Conservation (phyloP, 2,888 invertebrate species). For the Strigamia transsilvanica region DNA sequence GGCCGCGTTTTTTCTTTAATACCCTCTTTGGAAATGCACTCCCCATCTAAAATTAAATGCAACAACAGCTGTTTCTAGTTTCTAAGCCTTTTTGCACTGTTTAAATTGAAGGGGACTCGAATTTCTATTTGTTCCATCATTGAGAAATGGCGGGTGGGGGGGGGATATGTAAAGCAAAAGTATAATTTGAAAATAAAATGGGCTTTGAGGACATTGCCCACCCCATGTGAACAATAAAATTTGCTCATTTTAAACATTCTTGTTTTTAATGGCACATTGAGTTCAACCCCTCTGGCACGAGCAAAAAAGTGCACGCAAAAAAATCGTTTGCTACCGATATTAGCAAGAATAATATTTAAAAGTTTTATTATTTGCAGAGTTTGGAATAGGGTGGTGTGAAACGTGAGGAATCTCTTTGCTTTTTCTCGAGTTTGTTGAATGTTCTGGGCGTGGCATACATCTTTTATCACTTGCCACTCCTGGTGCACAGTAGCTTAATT, state of each 20-base stretch:
- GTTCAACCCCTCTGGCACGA: conserved; percentile 1
- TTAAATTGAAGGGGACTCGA: not conserved
- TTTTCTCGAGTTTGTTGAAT: not conserved
- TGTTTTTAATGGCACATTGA: conserved; percentile 14
- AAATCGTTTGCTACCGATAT: not conserved
- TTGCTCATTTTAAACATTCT: conserved; percentile 23
- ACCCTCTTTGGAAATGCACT: not conserved
- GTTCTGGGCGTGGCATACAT: conserved; percentile 21
- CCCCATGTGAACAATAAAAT: conserved; percentile 35
- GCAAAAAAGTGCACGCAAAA: not conserved
- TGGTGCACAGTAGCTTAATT: not conserved
- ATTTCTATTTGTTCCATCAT: not conserved
- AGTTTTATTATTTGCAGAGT: not conserved
- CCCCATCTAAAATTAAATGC: conserved; percentile 5
- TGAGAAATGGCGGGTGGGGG: not conserved
- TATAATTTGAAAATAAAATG: conserved; percentile 9
- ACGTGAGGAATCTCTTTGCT: not conserved
- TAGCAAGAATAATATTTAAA: not conserved
- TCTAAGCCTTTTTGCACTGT: conserved; percentile 13
- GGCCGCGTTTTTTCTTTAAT: not conserved
- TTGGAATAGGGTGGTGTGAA: not conserved
- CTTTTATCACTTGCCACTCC: conserved; percentile 18
- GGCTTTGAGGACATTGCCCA: conserved; percentile 25
- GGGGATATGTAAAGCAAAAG: not conserved
- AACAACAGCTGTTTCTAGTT: conserved; percentile 9